Evolutionary conservation across 2,113 vertebrate genomes (phyloP), one percentile per base, ranked within the genome.

Genomic region (Poeciliopsis occidentalis): DNA sequence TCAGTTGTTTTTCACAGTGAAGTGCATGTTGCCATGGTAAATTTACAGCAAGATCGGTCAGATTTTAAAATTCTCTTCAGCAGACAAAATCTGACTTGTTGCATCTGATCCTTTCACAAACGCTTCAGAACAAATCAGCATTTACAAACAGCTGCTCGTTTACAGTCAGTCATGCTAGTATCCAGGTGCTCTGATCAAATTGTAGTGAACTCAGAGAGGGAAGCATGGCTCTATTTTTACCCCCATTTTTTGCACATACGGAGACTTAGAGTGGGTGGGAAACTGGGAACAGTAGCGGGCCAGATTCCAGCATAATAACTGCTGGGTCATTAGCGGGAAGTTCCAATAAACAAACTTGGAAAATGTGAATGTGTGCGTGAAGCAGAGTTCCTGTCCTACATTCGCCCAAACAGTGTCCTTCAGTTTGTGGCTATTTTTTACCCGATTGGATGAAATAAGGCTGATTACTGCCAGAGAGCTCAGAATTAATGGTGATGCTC

Each of bases 321-420:
- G 71, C 26, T 73, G 71, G 85, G 82, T 75, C 87, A 82, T 89
- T 86, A 78, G 76, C 84, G 88, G 85, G 89, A 89, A 91, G 89
- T 88, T 76, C 80, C 80, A 85, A 82, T 82, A 91, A 88, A 91
- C 87, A 85, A 73, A 73, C 69, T 64, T 31, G 54, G 17, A 47
- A 47, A 47, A 47, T 19, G 71, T 72, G 76, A 30, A 62, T 39
- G 66, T 63, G 57, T 65, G 24, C 17, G 17, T 69, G 78, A 37
- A 68, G 63, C 27, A 3, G 54, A 80, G 81, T 82, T 89, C 83
- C 81, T 83, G 73, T 83, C 78, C 11, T 7, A 72, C 76, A 76
- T 80, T 70, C 68, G 71, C 64, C 63, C 27, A 66, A 75, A 73
- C 57, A 73, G 71, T 44, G 76, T 78, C 63, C 63, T 73, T 80